Evolutionary conservation across 2,797 vertebrate genomes (phyloP), one percentile per base, ranked within the genome.

Genomic region (Crax fasciolata): DNA sequence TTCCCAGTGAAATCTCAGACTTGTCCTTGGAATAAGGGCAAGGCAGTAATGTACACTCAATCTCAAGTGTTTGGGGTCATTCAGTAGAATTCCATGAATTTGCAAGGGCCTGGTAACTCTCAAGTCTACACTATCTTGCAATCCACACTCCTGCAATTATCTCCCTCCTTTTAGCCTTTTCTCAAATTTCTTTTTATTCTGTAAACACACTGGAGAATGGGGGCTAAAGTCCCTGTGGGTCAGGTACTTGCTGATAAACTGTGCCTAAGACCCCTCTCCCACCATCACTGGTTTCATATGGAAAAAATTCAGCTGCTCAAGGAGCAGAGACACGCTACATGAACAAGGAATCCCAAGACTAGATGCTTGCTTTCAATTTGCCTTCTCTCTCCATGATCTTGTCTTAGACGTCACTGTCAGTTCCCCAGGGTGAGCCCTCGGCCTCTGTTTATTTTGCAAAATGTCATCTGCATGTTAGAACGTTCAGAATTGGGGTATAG

Each of bases 371-470:
- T 79, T 49, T 75, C n/a, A 41, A 49, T 94, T 78, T 70, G 13
- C 80, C 59, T 79, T 77, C 44, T 66, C 27, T 58, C 41, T 49
- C 62, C 75, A 9, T 2, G 27, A 49, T 86, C 85, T 91, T 76
- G 65, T 20, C 63, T 73, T 41, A 59, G 44, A 74, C 77, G 88
- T 44, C 87, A 83, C 39, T 46, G 74, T 24, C 66, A 79, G 90
- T 35, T 43, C 67, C 81, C 70, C 55, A 72, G 73, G 52, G 87
- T 71, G 28, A 92, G 78, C 35, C 67, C 84, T 87, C 62, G 52
- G 65, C 39, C 63, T 77, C 55, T 68, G 61, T 74, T 94, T 89
- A 17, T 41, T 72, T 88, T 63, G 30, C 73, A 82, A 93, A 93
- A 87, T 55, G 80, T 78, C 94, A 83, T 54, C 59, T 39, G 82